These are phyloP conservation scores for Lobophora halterata DNA, from an alignment of 2,888 invertebrate genomes.

Conservation along the genomic window DNA sequence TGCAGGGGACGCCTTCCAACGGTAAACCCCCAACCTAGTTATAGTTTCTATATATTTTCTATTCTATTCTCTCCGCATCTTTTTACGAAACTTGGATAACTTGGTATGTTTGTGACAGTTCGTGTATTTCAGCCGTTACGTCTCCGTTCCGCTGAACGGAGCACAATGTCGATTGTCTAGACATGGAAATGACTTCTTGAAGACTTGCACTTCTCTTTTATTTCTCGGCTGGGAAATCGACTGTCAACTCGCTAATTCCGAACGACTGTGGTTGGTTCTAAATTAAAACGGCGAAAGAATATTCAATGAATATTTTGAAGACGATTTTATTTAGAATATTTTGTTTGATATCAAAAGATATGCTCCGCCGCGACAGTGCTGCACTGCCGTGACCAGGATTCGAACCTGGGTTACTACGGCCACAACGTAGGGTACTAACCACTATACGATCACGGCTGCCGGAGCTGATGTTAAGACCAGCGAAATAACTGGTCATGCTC, in stretches of 20 bases:
- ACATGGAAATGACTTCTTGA: conserved; percentile 14
- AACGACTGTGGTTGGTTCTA: conserved; percentile 4
- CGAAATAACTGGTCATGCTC: conserved; percentile 14
- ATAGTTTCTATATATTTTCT: too few species aligned
- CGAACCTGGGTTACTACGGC: conserved; percentile 88
- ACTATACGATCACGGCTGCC: conserved; percentile 86
- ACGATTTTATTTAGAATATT: too few species aligned
- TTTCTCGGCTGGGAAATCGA: conserved; percentile 11
- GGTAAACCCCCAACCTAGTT: too few species aligned
- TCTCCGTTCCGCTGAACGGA: conserved; percentile 10
- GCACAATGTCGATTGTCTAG: conserved; percentile 18
- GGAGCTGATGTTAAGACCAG: conserved; percentile 41
- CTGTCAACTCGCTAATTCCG: too few species aligned
- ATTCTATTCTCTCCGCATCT: too few species aligned
- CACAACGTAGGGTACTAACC: conserved; percentile 87
- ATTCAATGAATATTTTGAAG: too few species aligned
- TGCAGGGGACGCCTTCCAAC: too few species aligned
- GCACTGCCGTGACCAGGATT: conserved; percentile 69
- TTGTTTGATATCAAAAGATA: conserved; percentile 33
- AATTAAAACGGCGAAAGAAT: too few species aligned
- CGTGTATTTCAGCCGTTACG: conserved; percentile 5
- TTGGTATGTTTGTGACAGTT: too few species aligned
- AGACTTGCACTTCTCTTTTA: conserved; percentile 14
- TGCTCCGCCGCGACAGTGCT: conserved; percentile 53
- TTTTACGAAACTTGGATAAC: too few species aligned